Conservation (phyloP, 2,113 vertebrate species). For the Fulica atra region DNA sequence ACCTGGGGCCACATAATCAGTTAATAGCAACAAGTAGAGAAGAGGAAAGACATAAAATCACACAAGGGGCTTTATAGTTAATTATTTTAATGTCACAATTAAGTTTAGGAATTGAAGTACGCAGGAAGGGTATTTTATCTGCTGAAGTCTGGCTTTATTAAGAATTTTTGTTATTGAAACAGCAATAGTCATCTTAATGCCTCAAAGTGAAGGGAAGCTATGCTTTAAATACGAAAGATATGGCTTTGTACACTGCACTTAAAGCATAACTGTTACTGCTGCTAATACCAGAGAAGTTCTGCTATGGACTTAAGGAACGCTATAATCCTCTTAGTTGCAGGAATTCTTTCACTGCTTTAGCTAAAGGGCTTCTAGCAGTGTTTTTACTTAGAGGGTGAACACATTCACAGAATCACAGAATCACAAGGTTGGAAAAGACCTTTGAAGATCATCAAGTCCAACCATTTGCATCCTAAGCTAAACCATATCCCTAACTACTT, state of each 20-base stretch:
- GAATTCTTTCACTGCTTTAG: neutral
- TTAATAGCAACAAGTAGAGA: neutral
- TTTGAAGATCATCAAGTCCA: too few species aligned
- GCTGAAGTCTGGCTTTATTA: neutral
- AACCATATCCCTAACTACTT: too few species aligned
- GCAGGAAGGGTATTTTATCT: conserved; percentile 4
- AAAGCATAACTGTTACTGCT: neutral
- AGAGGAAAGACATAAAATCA: neutral
- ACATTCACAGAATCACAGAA: too few species aligned
- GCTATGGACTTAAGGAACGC: neutral
- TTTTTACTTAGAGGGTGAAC: neutral
- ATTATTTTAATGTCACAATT: neutral
- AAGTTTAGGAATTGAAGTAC: neutral
- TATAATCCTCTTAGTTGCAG: conserved; percentile 25
- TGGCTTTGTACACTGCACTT: neutral
- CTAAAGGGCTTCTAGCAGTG: neutral
- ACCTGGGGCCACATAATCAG: neutral
- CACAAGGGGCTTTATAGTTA: neutral
- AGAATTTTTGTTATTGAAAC: conserved; percentile 22
- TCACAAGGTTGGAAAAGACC: too few species aligned
- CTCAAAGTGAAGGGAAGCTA: neutral
- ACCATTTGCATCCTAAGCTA: too few species aligned
- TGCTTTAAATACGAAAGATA: neutral
- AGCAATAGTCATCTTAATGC: neutral
- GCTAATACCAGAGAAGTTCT: neutral